Conservation (phyloP, 1,140 invertebrate species). For the Plutomurus gul region DNA sequence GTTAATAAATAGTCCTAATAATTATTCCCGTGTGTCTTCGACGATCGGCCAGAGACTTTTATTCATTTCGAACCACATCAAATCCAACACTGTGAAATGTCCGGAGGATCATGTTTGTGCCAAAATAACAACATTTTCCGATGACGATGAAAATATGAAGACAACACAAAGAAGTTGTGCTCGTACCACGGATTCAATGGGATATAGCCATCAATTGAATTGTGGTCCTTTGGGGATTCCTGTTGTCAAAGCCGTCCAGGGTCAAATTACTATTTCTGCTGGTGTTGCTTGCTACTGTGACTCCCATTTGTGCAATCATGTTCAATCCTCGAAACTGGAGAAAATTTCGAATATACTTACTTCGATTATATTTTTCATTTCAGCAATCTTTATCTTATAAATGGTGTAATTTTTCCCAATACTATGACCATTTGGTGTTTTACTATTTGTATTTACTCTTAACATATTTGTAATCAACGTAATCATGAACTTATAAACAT, state of each 20-base stretch:
- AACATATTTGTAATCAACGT: no score
- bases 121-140: not conserved
- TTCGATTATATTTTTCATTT: not conserved
- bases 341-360: not conserved
- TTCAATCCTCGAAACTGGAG: not conserved
- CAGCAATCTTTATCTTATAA: not conserved
- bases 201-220: not conserved
- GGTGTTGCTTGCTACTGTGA: not conserved
- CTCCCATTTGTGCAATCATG: not conserved
- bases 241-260: not conserved
- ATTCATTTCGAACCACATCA: no score
- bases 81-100: not conserved
- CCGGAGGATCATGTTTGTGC: not conserved
- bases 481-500: no score
- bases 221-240: not conserved
- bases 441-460: no score
- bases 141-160: not conserved
- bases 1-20: no score
- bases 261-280: not conserved
- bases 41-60: no score
- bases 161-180: not conserved
- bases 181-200: not conserved
- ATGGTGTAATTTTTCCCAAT: no score
- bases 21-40: no score
- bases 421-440: no score